Evolutionary conservation across 1,140 invertebrate species (phyloP), one percentile per base, ranked within the genome.

Genomic region (Nomia melanderi): DNA sequence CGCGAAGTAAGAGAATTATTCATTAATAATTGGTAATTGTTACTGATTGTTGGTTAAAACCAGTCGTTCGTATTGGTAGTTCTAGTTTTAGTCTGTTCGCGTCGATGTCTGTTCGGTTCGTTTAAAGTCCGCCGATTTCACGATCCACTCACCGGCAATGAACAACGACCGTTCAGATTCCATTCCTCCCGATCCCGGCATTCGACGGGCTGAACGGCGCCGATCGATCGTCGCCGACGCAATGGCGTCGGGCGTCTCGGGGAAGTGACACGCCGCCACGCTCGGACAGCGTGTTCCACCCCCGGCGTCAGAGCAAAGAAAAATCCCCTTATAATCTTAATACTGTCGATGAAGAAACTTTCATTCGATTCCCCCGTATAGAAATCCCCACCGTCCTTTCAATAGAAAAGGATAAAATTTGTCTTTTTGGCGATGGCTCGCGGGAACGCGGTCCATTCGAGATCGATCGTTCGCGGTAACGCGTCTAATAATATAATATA

Each of bases 281-380:
- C 7, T 64, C 41, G 53, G 33, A 78, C 20, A 65, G 69, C 56
- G 25, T 36, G 33, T 41, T 44, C 44, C 27, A 39, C 23, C 33
- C 47, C 23, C 47, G 39, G 44, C 17, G 59, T 47, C 67, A 33
- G 20, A 36, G 62, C 41, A 23, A 81, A 33, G 12, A 29, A 69
- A 36, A 20, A 1, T 70, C 23, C 60, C 47, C 44, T 65, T 69
- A 62, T 7, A 1, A 33, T 25, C 29, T 82, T 82, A 72, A 72
- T 65, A 82, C 74, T 54, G 60, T 62, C 75, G 44, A 66, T 71
- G 74, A 67, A 71, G 71, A 69, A 81, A 80, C 60, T 82, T 82
- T 71, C 79, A 66, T 65, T 72, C 44, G 59, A 77, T 60, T 56
- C 31, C 23, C 27, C 23, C 29, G 44, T 71, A n/a, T n/a, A 66